Percentiles rank a stretch among this genome's conserved stretches.
Evolutionary conservation across 1,140 invertebrate genomes (phyloP).

Genomic region (Musca domestica): DNA sequence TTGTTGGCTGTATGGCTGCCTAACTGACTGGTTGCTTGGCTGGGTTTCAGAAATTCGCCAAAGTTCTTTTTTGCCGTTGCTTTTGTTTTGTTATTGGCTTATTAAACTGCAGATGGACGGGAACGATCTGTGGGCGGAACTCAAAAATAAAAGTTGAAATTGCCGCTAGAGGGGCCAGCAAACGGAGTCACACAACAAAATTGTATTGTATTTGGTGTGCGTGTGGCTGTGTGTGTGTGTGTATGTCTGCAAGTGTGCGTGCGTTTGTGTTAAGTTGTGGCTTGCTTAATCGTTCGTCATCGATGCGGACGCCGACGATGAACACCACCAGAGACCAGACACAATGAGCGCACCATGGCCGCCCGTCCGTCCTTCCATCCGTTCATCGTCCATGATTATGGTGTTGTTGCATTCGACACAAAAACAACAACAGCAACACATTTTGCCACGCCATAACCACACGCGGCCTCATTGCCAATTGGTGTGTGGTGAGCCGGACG

Average conservation of each 20-base stretch:
- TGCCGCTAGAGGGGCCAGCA: constrained; percentile 16
- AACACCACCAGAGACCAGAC: neutral
- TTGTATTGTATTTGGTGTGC: too few species aligned
- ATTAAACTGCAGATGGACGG: constrained; percentile 14
- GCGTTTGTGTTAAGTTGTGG: constrained; percentile 1
- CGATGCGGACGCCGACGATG: neutral
- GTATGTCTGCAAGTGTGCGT: neutral
- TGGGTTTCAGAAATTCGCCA: neutral
- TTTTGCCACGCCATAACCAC: neutral
- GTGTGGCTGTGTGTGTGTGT: neutral
- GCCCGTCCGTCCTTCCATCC: too few species aligned
- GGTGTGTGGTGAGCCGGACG: constrained; percentile 1
- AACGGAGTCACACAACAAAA: neutral
- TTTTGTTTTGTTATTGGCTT: constrained; percentile 19
- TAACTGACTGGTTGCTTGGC: neutral
- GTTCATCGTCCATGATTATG: too few species aligned
- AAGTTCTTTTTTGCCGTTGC: neutral
- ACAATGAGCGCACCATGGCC: neutral
- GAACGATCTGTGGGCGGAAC: constrained; percentile 21
- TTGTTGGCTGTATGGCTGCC: neutral
- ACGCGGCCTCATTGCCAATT: constrained; percentile 13
- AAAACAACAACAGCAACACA: too few species aligned
- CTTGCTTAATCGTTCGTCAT: neutral
- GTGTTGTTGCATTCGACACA: constrained; percentile 7
- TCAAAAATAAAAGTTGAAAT: constrained; percentile 16